phyloP scores from a whole-genome alignment of 2,113 vertebrate species.

The Patagioenas fasciata region DNA sequence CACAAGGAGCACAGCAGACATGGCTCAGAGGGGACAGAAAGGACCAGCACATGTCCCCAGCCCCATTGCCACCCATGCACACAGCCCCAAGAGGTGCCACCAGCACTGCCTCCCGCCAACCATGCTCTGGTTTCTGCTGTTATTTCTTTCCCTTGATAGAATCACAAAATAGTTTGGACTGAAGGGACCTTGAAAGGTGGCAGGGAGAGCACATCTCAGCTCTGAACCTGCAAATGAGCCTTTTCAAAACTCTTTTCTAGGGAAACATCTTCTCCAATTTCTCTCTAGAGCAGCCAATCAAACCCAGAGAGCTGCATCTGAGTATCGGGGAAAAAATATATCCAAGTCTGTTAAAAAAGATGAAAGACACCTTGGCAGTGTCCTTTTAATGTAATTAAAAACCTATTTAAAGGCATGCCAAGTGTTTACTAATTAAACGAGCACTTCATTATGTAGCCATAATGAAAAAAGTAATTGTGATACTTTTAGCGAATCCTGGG shows the following conservation, averaged over 20 bases:
- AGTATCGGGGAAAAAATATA: not conserved
- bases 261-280: not conserved
- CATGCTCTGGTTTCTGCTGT: rapidly evolving
- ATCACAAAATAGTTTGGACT: too few species aligned
- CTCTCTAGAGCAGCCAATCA: slow-evolving; percentile 22
- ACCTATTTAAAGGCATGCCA: slow-evolving; percentile 55
- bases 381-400: slow-evolving; percentile 69
- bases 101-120: rapidly evolving
- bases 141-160: not conserved
- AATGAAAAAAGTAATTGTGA: slow-evolving; percentile 46
- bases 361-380: slow-evolving; percentile 55
- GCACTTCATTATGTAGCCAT: slow-evolving; percentile 15
- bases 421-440: slow-evolving; percentile 68
- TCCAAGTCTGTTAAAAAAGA: slow-evolving; percentile 33
- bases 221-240: not conserved
- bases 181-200: not conserved
- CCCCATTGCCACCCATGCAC: not conserved
- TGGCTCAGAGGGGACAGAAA: not conserved
- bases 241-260: not conserved
- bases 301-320: not conserved
- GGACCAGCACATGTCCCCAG: not conserved
- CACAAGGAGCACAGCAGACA: not conserved
- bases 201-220: not conserved
- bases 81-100: rapidly evolving
- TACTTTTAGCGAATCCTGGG: slow-evolving; percentile 1